Evolutionary conservation across 2,888 invertebrate species (phyloP), one percentile per base, ranked within the genome.

Genomic region (Cordilura impudica): DNA sequence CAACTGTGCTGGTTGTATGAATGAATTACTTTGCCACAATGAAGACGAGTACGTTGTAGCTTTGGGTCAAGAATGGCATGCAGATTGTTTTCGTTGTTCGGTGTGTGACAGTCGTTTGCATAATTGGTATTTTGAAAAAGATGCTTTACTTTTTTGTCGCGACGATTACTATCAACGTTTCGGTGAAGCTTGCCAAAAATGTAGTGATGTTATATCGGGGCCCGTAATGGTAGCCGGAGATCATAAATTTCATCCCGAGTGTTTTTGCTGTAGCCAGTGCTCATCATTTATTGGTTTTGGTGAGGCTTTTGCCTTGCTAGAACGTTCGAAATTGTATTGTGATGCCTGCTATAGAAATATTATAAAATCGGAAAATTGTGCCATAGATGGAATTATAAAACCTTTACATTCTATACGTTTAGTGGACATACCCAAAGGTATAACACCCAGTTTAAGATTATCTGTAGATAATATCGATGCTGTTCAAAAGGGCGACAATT

Each of bases 221-320:
- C 97, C 97, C 23, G 96, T 97, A 82, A 97, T 98, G 97, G 94
- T 97, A 80, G 97, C 97, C 19, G 98, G 97, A 29, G 96, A 96
- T 86, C 97, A 97, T 91, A 96, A 96, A 89, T 98, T 97, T 91
- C 98, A 98, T 91, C 97, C 97, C 51, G 98, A 98, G 91, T 98
- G 98, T 91, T 98, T 98, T 90, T 94, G 95, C 85, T 98, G 98
- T 88, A 92, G 92, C 56, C 93, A 93, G 29, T 98, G 98, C 90
- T 92, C 93, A 31, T 92, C 93, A 3, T 96, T 95, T 88, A 95
- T 98, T 84, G 98, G 97, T 78, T 97, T 97, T 91, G 96, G 96
- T 5, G 96, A 98, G 88, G 94, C 96, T 7, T 98, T 97, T 89
- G 97, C 97, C 1, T 91, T 98, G 61, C 94, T 97, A n/a, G 97